Base-by-base conservation (phyloP, 2,888 invertebrate genomes). In the Drosophila paramelanica region DNA sequence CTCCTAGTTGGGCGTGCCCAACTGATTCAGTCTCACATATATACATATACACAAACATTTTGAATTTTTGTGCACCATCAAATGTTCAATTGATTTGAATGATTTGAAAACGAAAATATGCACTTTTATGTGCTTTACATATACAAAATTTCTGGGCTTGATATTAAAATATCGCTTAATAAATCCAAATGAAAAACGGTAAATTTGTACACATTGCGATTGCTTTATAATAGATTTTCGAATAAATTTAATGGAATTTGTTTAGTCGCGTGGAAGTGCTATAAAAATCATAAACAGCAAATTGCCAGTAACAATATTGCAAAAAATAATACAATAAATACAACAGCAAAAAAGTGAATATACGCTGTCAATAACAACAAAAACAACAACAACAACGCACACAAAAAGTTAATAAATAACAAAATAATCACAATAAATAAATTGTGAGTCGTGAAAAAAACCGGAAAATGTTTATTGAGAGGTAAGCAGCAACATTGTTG, bases 221-320 rank as follows among this genome's bases (percentile, higher is more conserved):
- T 74, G 68, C 62, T 62, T 66, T 45, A 59, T 78, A 71, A 83
- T 81, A 66, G 67, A 75, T 70, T 81, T 67, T 62, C 61, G 69
- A 59, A 65, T 65, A 73, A 66, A 77, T 71, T 84, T 80, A 68
- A 80, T 80, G 67, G 74, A 20, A 68, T 80, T 81, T 81, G 85
- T 46, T 80, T 77, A 82, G 82, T 80, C 74, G 74, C 73, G 56
- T 82, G 85, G 78, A 85, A 87, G 73, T 67, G 65, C 73, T 49
- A 85, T 84, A 78, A 85, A 87, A 87, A 68, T 75, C 77, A 84
- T 73, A 75, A 81, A 70, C 74, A 77, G 46, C 53, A 61, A 68
- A 67, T 71, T 66, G 66, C 45, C 60, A 70, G 36, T 50, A 69
- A 66, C 65, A 67, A 58, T 52, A 50, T 25, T 38, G 42, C n/a